phyloP scores from a whole-genome alignment of 2,888 invertebrate genomes.

The Cantharis nigra region DNA sequence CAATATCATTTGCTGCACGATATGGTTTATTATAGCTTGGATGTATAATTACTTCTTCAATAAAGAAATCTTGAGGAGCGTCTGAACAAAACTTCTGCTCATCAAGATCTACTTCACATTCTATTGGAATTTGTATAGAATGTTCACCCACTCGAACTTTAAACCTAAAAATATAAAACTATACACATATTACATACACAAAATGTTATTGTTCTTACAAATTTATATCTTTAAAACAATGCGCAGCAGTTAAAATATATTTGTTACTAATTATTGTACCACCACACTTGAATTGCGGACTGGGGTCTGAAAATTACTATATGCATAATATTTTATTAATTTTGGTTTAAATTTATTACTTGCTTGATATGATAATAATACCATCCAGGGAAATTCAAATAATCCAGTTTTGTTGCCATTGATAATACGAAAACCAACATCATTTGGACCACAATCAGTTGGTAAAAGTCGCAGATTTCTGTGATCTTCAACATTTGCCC shows the following conservation, averaged over 20 bases:
- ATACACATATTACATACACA: not conserved
- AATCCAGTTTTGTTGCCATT: slow-evolving; percentile 40
- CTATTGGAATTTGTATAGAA: not conserved
- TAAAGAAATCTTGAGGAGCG: not conserved
- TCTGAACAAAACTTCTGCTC: not conserved
- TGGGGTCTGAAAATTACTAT: slow-evolving; percentile 42
- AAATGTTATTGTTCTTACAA: not conserved
- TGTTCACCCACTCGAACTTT: not conserved
- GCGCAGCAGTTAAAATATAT: slow-evolving; percentile 62
- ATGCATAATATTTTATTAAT: slow-evolving; percentile 33
- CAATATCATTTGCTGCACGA: not conserved
- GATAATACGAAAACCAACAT: not conserved
- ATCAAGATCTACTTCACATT: not conserved
- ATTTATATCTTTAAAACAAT: slow-evolving; percentile 57
- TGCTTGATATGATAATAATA: slow-evolving; percentile 64
- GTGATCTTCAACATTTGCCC: not conserved
- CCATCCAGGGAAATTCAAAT: slow-evolving; percentile 79
- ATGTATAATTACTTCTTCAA: not conserved
- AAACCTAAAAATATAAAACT: not conserved
- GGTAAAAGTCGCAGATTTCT: not conserved
- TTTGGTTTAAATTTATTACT: slow-evolving; percentile 23
- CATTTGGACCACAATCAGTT: not conserved
- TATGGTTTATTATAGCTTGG: not conserved
- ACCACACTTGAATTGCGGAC: slow-evolving; percentile 54
- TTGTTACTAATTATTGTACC: slow-evolving; percentile 57